phyloP scores from a whole-genome alignment of 2,888 invertebrate species.

The Andrena haemorrhoa region DNA sequence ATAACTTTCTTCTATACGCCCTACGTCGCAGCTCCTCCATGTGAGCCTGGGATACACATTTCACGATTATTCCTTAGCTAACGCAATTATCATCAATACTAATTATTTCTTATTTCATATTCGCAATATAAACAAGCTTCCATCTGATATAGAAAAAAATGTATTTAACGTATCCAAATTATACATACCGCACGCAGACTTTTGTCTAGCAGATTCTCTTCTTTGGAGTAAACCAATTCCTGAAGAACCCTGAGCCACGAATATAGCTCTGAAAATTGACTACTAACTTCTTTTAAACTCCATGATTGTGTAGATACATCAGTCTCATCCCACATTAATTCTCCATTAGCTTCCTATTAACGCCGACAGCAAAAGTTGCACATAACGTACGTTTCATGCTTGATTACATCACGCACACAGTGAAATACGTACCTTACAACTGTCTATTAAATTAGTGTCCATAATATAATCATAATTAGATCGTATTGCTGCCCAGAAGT shows the following conservation, averaged over 20 bases:
- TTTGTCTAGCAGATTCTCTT: conserved; percentile 89
- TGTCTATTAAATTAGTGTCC: conserved; percentile 96
- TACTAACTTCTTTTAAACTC: conserved; percentile 91
- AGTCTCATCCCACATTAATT: conserved; percentile 89
- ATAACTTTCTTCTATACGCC: conserved; percentile 90
- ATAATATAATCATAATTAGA: conserved; percentile 97
- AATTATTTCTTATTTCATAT: not conserved
- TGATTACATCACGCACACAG: not conserved
- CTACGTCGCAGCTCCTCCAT: conserved; percentile 91
- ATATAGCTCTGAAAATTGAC: conserved; percentile 93
- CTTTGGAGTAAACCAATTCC: conserved; percentile 91
- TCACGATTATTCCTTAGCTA: not conserved
- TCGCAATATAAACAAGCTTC: not conserved
- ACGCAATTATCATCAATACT: not conserved
- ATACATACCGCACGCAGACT: conserved; percentile 88
- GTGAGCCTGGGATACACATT: conserved; percentile 87
- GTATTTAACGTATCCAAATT: not conserved
- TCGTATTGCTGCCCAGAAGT: conserved; percentile 96
- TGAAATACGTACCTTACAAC: conserved; percentile 89
- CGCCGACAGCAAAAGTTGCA: not conserved
- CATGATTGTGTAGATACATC: conserved; percentile 87
- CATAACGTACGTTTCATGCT: not conserved
- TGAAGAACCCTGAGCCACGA: conserved; percentile 93
- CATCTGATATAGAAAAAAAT: conserved; percentile 32
- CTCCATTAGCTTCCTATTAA: conserved; percentile 91